These are phyloP conservation scores for Caenorhabditis elegans DNA, from an alignment of 1,140 invertebrate species.

Conservation along the genomic window WBcel235 BX284603.4:6640001-6640500, in stretches of 20 bases:
- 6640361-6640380: no score
- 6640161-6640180: neutral
- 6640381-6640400: neutral
- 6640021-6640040: no score
- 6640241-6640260: neutral
- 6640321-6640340: no score
- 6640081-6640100: no score
- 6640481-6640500: neutral
- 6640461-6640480: constrained; percentile 12
- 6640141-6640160: neutral
- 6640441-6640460: neutral
- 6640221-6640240: neutral
- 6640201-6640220: neutral
- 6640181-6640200: neutral
- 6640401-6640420: neutral
- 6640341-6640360: no score
- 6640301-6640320: no score
- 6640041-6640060: no score
- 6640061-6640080: no score
- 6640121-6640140: no score
- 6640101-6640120: no score
- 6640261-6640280: neutral
- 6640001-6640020: no score
- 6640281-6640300: constrained; percentile 10
- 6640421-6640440: constrained; percentile 7